Base-by-base conservation (phyloP, 2,113 vertebrate genomes). In the Willisornis vidua region DNA sequence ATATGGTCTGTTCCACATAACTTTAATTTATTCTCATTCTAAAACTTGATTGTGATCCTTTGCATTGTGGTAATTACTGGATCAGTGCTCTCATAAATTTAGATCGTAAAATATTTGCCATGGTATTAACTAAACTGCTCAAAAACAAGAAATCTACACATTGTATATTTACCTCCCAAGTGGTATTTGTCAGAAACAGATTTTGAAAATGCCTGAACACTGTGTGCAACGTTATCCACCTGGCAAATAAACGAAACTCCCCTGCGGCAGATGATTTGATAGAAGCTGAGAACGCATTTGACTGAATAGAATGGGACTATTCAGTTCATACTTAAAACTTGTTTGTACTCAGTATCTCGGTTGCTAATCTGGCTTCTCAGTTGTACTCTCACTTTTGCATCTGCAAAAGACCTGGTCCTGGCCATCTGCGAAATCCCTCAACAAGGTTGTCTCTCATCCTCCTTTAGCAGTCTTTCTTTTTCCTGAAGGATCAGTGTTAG, bases 141-240 rank as follows among this genome's bases (percentile, higher is more conserved):
- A 55, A 79, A 80, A 80, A 77, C 89, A 80, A 95, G 92, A 84
- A 88, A 78, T 81, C 87, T 58, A 24, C 65, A 45, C 18, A 1
- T 71, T 63, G 29, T 55, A 3, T 66, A 48, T 84, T 89, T 92
- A 86, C 90, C 93, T 97, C 96, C 95, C 95, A 96, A 79, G 85
- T 81, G 57, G 92, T 85, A 26, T 87, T 94, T 96, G 90, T 97
- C 93, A 94, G 90, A 93, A 96, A 86, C 82, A 80, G 94, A 88
- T 84, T 93, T 67, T 58, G 59, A 93, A 92, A 96, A 88, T 81
- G 92, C 79, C 75, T 91, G 79, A 95, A 63, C 55, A 1, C 89
- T 80, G 85, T 43, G 51, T 96, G 93, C 93, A 94, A 95, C 93
- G 78, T 90, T 94, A 97, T 96, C 95, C 90, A 96, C 92, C 95